Percentiles rank a stretch among this genome's conserved stretches.
These are phyloP conservation scores for Eonycteris spelaea DNA, from an alignment of 2,113 vertebrate genomes.

Conservation along the genomic window DNA sequence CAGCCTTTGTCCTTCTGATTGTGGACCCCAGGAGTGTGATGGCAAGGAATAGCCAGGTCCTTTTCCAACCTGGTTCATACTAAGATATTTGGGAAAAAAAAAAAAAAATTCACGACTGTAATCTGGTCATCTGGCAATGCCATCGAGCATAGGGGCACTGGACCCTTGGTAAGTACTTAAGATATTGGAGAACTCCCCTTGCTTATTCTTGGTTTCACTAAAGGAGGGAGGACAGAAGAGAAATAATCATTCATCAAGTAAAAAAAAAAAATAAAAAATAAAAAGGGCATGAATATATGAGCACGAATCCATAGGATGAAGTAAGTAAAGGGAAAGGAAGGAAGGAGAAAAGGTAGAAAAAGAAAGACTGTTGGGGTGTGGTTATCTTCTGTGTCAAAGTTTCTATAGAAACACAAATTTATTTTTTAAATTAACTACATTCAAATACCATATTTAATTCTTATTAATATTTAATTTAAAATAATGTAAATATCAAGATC, in stretches of 20 bases:
- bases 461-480: background rate
- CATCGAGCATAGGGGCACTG: background rate
- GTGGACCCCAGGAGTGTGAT: background rate
- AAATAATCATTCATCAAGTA: background rate
- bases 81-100: background rate
- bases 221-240: background rate
- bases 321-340: fast-evolving
- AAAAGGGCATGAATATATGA: background rate
- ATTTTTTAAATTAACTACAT: background rate
- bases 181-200: background rate
- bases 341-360: background rate
- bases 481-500: background rate
- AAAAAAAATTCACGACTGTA: background rate
- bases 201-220: background rate
- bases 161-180: background rate
- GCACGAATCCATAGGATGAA: background rate
- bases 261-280: background rate
- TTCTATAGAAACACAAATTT: background rate
- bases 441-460: background rate
- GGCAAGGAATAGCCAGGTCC: background rate
- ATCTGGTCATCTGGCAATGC: background rate
- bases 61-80: background rate
- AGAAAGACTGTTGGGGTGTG: background rate
- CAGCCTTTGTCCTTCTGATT: background rate
- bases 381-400: background rate